phyloP scores from a whole-genome alignment of 2,113 vertebrate species.

The Elaphurus davidianus region DNA sequence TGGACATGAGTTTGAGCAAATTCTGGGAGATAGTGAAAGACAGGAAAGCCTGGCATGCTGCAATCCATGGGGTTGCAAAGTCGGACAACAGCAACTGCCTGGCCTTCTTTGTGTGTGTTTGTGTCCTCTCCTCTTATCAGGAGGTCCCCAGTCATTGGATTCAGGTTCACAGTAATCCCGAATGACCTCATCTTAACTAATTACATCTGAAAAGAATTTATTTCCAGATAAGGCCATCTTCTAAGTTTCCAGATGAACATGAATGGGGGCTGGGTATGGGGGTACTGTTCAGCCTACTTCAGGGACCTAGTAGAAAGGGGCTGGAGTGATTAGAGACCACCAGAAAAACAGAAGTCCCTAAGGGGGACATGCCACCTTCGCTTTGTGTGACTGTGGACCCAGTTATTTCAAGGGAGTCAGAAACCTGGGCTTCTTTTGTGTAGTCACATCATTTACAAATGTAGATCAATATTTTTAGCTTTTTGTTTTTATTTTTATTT shows the following conservation, averaged over 20 bases:
- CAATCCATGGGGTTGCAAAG: not conserved
- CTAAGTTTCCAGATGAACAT: not conserved
- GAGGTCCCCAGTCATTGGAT: not conserved
- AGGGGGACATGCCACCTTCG: fast-evolving
- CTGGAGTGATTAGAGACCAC: not conserved
- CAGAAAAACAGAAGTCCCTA: not conserved
- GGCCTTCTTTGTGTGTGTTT: not conserved
- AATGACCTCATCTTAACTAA: not conserved
- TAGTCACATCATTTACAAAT: not conserved
- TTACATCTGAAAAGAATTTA: not conserved
- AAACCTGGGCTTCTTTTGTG: not conserved
- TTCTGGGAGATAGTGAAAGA: not conserved
- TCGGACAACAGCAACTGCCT: not conserved
- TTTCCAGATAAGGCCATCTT: not conserved
- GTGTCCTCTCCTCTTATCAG: not conserved
- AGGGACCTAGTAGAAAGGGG: not conserved
- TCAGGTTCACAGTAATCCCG: not conserved
- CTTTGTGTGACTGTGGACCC: not conserved
- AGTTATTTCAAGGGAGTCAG: not conserved
- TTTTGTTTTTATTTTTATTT: not conserved
- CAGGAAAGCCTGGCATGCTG: not conserved
- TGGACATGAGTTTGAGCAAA: not conserved
- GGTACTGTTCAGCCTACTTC: not conserved
- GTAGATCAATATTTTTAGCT: not conserved
- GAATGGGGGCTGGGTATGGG: fast-evolving